phyloP scores from a whole-genome alignment of 2,888 invertebrate genomes.

The Diarsia brunnea region DNA sequence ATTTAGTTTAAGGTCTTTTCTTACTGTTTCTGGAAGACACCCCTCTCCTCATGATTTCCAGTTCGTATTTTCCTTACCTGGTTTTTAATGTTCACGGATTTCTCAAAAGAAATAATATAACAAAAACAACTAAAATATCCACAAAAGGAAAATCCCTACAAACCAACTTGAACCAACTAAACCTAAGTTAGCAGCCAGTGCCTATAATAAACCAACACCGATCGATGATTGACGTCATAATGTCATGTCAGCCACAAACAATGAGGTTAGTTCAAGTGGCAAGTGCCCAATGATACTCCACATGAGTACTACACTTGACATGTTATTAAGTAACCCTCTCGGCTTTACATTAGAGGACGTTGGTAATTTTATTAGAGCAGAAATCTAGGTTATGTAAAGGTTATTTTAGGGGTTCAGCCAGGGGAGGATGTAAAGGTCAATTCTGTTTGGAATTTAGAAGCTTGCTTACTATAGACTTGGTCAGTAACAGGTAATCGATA shows the following conservation, averaged over 20 bases:
- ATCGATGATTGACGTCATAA: conserved; percentile 57
- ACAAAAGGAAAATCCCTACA: conserved; percentile 11
- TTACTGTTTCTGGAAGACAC: background rate
- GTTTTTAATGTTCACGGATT: background rate
- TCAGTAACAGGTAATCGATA: background rate
- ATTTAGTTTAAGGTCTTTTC: background rate
- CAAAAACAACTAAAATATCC: background rate
- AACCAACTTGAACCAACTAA: background rate
- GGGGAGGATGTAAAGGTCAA: background rate
- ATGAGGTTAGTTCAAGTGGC: conserved; percentile 59
- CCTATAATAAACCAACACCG: conserved; percentile 17
- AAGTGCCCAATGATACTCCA: conserved; percentile 53
- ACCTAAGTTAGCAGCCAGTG: background rate
- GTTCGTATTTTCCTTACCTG: background rate
- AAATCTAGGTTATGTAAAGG: background rate
- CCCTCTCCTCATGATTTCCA: background rate
- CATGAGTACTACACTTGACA: conserved; percentile 47
- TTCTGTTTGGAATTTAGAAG: background rate
- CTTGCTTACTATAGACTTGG: background rate
- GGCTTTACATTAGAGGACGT: conserved; percentile 2
- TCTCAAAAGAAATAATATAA: no score
- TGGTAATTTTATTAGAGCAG: conserved; percentile 9
- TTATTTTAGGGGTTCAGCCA: background rate
- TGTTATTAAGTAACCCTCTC: conserved; percentile 36
- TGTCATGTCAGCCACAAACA: conserved; percentile 55